Evolutionary conservation across 2,113 vertebrate species (phyloP).

Genomic region (Prinia subflava): DNA sequence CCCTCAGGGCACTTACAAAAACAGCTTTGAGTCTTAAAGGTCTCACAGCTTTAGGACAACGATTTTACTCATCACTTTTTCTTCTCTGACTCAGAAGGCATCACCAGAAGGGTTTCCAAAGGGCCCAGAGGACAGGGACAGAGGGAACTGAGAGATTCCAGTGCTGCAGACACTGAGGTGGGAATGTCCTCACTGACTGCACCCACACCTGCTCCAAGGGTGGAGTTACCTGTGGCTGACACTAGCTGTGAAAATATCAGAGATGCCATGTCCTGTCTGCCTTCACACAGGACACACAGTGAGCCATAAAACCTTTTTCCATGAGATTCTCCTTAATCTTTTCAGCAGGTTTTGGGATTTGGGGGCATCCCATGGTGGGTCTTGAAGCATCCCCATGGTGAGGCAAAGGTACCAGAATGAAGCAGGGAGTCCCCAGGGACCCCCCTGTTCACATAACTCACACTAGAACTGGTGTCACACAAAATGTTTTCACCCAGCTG

Average conservation of each 20-base stretch:
- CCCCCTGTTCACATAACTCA: background rate
- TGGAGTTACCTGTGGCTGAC: background rate
- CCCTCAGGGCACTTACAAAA: background rate
- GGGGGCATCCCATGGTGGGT: background rate
- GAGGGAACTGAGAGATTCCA: fast-evolving
- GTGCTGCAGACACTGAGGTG: background rate
- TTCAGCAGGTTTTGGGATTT: background rate
- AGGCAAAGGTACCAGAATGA: background rate
- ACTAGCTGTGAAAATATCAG: background rate
- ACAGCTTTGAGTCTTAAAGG: background rate
- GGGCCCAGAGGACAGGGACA: background rate
- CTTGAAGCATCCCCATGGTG: background rate
- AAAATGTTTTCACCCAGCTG: background rate
- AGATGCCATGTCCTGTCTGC: background rate
- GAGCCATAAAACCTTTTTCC: background rate
- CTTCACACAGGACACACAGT: background rate
- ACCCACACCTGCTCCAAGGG: background rate
- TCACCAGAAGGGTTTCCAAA: background rate
- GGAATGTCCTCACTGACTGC: background rate
- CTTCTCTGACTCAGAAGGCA: background rate
- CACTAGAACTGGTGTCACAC: background rate
- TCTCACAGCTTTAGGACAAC: background rate
- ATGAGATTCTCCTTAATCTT: background rate
- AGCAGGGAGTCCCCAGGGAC: background rate
- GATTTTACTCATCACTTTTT: background rate